Base-by-base conservation (phyloP, 2,113 vertebrate species). In the Prunella fulvescens region DNA sequence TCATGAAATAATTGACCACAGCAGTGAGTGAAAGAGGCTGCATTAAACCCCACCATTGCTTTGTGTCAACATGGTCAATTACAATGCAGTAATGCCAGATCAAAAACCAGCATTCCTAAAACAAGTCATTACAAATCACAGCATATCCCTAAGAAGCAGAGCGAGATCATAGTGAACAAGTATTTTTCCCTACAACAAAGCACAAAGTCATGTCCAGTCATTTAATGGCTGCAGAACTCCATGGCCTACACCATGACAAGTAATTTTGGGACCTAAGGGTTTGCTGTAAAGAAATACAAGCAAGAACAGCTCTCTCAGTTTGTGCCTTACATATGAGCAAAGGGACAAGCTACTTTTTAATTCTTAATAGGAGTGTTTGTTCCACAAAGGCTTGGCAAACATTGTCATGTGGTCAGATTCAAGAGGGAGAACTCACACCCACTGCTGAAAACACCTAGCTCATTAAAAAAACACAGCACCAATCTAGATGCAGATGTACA, bases 1-100 rank as follows among this genome's bases (percentile, higher is more conserved):
- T 65, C 47, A 77, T 80, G 81, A 91, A 53, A 94, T 79, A 95
- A 92, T 83, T 96, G 86, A 96, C 90, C 93, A 93, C 79, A 81
- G 81, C 48, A 86, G 64, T 47, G 58, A 79, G 67, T 88, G 82
- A 96, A 76, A 37, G 31, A 95, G 60, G 37, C 42, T 80, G 72
- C 57, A 57, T 70, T 74, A 77, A 80, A 74, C 31, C 26, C 44
- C 86, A 81, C 73, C 74, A 82, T 61, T 85, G 54, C 51, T 83
- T 81, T 54, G 44, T 61, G 60, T 86, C 86, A 95, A 54, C 65
- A 48, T 4, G 23, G 50, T 28, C 69, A 94, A 80, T 73, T 90
- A 71, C 53, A 80, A 64, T 39, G 44, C 81, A 85, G 11, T 31
- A 87, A 60, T 16, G 54, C 64, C 39, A 57, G 69, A 90, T 54